phyloP scores from a whole-genome alignment of 2,113 vertebrate genomes.

The Nerophis lumbriciformis region DNA sequence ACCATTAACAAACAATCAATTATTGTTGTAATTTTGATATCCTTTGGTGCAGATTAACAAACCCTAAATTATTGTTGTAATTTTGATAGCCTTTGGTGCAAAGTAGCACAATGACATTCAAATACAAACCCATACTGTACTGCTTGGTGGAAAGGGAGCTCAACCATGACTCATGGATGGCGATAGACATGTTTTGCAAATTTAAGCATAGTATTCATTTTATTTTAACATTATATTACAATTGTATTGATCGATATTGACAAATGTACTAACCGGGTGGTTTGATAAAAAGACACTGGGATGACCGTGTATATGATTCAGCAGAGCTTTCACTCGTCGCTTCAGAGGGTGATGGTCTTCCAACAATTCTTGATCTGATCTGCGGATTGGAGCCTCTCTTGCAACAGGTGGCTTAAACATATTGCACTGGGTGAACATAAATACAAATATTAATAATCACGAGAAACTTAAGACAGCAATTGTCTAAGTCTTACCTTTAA shows the following conservation, averaged over 20 bases:
- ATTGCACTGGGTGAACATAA: not conserved
- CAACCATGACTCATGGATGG: too few species aligned
- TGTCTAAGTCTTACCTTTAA: constrained; percentile 28
- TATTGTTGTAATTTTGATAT: too few species aligned
- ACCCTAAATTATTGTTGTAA: too few species aligned
- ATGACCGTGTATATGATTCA: constrained; percentile 8
- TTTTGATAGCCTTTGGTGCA: too few species aligned
- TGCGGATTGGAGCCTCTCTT: not conserved
- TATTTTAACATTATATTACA: too few species aligned
- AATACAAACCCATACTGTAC: too few species aligned
- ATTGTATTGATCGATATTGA: not conserved
- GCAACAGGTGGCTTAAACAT: not conserved
- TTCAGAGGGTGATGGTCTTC: constrained; percentile 47
- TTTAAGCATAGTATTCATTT: too few species aligned
- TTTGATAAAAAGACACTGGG: rapidly evolving
- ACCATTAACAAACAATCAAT: too few species aligned
- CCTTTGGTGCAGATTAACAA: too few species aligned
- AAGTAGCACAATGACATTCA: too few species aligned
- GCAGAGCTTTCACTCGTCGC: constrained; percentile 38
- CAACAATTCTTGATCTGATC: not conserved
- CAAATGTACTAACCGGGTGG: constrained; percentile 24
- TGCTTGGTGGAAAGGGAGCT: too few species aligned
- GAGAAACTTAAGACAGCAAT: not conserved
- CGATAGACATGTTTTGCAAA: too few species aligned
- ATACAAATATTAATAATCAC: not conserved